Evolutionary conservation across 2,113 vertebrate species (phyloP).

Genomic region (Rynchops niger): DNA sequence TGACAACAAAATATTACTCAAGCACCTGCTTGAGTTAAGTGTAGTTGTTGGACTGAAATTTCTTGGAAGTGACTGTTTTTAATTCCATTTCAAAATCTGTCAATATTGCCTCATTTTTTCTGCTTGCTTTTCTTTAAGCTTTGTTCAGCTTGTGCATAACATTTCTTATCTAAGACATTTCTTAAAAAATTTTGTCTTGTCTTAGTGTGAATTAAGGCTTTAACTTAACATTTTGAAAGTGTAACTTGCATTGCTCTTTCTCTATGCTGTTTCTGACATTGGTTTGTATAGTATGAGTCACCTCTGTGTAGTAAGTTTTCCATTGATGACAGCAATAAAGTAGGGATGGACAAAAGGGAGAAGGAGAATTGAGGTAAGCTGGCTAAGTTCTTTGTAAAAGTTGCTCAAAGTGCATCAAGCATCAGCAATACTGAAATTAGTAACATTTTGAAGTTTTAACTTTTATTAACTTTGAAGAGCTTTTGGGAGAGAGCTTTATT

Average conservation of each 20-base stretch:
- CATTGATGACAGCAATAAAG: not conserved
- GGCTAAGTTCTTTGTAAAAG: not conserved
- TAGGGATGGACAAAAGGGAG: not conserved
- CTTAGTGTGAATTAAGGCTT: not conserved
- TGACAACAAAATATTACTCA: not conserved
- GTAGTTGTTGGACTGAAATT: constrained; percentile 16
- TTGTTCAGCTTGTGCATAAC: not conserved
- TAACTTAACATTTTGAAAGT: not conserved
- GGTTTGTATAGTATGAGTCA: not conserved
- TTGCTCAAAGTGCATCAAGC: not conserved
- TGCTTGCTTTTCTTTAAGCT: not conserved
- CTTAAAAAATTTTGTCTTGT: not conserved
- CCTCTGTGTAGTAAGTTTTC: not conserved
- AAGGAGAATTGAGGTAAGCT: not conserved
- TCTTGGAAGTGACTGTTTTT: not conserved
- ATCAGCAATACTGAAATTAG: not conserved
- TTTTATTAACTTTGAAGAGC: not conserved
- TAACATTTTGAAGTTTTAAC: not conserved
- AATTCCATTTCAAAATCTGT: not conserved
- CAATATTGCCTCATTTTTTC: constrained; percentile 12
- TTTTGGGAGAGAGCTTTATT: not conserved
- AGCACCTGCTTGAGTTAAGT: constrained; percentile 20
- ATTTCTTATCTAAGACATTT: not conserved
- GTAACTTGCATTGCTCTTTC: not conserved
- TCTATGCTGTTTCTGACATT: not conserved